Conservation (phyloP, 1,140 invertebrate genomes). For the Ips nitidus region DNA sequence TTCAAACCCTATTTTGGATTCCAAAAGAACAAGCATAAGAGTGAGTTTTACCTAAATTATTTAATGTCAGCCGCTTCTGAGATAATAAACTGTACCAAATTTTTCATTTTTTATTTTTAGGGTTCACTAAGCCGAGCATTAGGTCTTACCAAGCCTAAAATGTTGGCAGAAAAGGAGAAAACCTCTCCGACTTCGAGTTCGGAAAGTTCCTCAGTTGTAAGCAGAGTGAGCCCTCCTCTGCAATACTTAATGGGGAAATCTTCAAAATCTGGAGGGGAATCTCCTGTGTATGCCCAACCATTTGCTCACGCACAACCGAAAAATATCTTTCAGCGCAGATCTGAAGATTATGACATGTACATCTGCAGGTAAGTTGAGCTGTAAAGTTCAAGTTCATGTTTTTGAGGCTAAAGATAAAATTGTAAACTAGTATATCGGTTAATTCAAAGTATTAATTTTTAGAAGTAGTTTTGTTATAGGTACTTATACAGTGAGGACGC, state of each 20-base stretch:
- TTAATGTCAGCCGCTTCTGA: too few species aligned
- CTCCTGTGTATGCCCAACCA: constrained; percentile 45
- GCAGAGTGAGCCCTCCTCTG: constrained; percentile 56
- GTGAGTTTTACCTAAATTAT: constrained; percentile 50
- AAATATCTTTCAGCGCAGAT: constrained; percentile 38
- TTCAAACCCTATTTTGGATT: constrained; percentile 39
- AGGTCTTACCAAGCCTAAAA: constrained; percentile 59
- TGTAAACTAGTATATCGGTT: too few species aligned
- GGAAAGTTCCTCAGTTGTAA: constrained; percentile 56
- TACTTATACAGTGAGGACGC: too few species aligned
- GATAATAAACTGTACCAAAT: background rate
- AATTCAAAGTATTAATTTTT: too few species aligned
- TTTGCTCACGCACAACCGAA: constrained; percentile 39
- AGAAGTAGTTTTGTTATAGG: too few species aligned
- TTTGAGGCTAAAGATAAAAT: too few species aligned
- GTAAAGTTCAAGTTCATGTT: background rate
- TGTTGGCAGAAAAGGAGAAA: constrained; percentile 49
- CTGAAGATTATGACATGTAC: constrained; percentile 44
- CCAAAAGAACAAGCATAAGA: constrained; percentile 54
- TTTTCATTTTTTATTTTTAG: constrained; percentile 50
- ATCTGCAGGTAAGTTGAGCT: constrained; percentile 29
- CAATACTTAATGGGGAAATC: constrained; percentile 34
- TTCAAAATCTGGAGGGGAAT: constrained; percentile 44
- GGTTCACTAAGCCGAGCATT: constrained; percentile 70
- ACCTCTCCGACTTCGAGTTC: constrained; percentile 60